Conservation (phyloP, 2,888 invertebrate genomes). For the Bimastos eiseni region DNA sequence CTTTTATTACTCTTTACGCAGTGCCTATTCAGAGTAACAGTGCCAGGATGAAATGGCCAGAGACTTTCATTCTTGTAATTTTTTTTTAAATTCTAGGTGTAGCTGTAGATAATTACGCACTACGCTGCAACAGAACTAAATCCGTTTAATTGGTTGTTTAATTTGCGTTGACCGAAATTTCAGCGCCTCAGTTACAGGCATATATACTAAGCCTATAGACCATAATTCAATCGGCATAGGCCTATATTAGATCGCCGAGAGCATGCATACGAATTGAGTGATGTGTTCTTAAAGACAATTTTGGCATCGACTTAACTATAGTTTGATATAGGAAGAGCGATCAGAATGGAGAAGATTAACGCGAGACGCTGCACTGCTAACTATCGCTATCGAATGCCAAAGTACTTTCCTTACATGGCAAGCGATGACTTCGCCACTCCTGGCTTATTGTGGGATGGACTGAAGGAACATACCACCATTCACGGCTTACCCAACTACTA, state of each 20-base stretch:
- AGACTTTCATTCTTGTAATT: neutral
- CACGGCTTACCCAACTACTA: conserved; percentile 29
- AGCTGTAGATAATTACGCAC: neutral
- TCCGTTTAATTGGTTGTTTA: neutral
- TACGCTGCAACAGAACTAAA: neutral
- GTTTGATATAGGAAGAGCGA: neutral
- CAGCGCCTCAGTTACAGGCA: neutral
- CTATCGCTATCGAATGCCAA: neutral
- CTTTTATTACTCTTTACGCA: neutral
- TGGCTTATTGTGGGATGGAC: neutral
- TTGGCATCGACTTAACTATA: neutral
- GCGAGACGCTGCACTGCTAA: neutral
- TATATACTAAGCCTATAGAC: neutral
- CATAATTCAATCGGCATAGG: neutral
- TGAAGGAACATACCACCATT: conserved; percentile 7
- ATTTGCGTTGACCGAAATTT: neutral
- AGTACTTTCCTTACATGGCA: neutral
- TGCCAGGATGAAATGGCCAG: neutral
- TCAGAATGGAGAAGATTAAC: neutral
- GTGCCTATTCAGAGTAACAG: neutral
- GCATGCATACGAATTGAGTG: neutral
- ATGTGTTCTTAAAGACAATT: neutral
- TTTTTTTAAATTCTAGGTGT: neutral
- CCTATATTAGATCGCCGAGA: neutral
- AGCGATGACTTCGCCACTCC: conserved; percentile 9